phyloP scores from a whole-genome alignment of 2,797 vertebrate genomes.

The Urosaurus nigricauda region DNA sequence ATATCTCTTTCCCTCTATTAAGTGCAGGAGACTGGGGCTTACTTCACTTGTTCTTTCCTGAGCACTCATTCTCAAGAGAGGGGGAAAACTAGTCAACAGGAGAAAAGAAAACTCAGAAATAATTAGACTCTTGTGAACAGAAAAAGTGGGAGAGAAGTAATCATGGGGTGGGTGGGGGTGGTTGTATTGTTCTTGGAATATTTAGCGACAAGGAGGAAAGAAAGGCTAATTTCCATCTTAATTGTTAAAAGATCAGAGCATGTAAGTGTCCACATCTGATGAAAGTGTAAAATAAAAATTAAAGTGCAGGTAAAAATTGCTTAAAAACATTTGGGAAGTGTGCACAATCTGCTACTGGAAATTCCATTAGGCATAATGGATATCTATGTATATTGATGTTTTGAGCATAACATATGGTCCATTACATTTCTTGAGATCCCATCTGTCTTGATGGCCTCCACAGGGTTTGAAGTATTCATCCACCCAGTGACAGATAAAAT shows the following conservation, averaged over 20 bases:
- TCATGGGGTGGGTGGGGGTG: neutral
- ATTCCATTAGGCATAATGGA: neutral
- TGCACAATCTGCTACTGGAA: neutral
- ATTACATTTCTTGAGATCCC: neutral
- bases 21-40: conserved; percentile 16
- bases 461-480: neutral
- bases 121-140: neutral
- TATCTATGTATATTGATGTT: neutral
- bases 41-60: neutral
- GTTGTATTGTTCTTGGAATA: neutral
- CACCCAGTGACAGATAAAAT: neutral
- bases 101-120: neutral
- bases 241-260: neutral
- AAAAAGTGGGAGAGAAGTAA: neutral
- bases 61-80: conserved; percentile 28
- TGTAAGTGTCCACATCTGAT: neutral
- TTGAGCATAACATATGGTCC: neutral
- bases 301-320: neutral
- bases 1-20: neutral
- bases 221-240: neutral
- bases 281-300: neutral
- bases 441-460: neutral
- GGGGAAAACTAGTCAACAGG: neutral
- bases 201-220: neutral
- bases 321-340: neutral